phyloP scores from a whole-genome alignment of 2,888 invertebrate species.

The Hofmannophila pseudospretella region DNA sequence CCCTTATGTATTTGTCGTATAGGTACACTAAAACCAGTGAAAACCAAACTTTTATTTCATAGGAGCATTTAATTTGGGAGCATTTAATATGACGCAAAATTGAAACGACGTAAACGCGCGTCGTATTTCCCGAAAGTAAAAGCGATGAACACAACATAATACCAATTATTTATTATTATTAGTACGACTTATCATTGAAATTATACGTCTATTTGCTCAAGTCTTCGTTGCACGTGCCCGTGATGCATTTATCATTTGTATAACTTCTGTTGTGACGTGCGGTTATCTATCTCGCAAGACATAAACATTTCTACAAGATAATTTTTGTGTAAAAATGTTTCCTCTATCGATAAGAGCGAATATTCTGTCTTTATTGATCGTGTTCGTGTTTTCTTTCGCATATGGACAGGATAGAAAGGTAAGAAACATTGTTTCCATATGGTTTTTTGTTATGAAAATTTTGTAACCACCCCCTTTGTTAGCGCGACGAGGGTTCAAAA shows the following conservation, averaged over 20 bases:
- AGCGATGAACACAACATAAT: conserved; percentile 1
- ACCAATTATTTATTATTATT: neutral
- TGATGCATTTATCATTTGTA: conserved; percentile 34
- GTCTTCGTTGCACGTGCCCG: conserved; percentile 3
- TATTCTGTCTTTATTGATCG: conserved; percentile 36
- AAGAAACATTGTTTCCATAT: conserved; percentile 15
- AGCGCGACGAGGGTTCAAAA: no score
- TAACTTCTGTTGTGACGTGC: conserved; percentile 44
- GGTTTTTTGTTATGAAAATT: conserved; percentile 8
- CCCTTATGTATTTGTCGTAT: neutral
- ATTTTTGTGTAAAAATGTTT: conserved; percentile 37
- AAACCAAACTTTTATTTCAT: no score
- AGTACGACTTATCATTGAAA: conserved; percentile 2
- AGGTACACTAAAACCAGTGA: no score
- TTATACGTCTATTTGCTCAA: neutral
- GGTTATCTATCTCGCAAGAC: conserved; percentile 21
- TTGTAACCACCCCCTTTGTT: conserved; percentile 11
- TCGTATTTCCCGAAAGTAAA: neutral
- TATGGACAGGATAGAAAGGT: conserved; percentile 60
- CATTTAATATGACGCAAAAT: conserved; percentile 1
- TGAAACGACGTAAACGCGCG: neutral
- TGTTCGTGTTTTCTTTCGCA: conserved; percentile 32
- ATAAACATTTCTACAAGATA: conserved; percentile 26
- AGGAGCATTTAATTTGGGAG: no score
- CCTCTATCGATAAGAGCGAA: conserved; percentile 44